Evolutionary conservation across 2,797 vertebrate species (phyloP).

Genomic region (Lepilemur septentrionalis): DNA sequence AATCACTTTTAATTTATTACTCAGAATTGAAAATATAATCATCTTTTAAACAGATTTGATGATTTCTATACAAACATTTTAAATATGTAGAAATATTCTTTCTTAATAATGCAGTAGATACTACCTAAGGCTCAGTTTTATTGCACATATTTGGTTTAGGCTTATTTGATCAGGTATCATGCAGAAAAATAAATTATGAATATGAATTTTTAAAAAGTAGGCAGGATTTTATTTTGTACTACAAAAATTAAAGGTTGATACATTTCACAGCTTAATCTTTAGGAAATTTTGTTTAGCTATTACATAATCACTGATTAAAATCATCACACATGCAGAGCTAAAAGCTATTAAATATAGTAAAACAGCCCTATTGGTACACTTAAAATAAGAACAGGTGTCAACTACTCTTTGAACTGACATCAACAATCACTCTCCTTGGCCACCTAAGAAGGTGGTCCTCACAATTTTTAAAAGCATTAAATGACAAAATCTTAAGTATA

Average conservation of each 20-base stretch:
- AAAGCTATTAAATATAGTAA: conserved; percentile 51
- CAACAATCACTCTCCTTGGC: background rate
- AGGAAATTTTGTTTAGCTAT: conserved; percentile 47
- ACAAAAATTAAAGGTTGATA: conserved; percentile 49
- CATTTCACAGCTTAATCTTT: conserved; percentile 61
- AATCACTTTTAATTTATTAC: conserved; percentile 56
- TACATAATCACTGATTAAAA: conserved; percentile 47
- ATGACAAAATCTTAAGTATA: conserved; percentile 42
- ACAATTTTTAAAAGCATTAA: conserved; percentile 42
- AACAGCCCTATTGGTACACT: conserved; percentile 49
- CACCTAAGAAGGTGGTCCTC: conserved; percentile 7
- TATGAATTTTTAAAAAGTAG: conserved; percentile 44
- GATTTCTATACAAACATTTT: conserved; percentile 45
- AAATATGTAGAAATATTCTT: conserved; percentile 64
- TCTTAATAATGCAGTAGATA: conserved; percentile 31
- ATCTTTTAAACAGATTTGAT: conserved; percentile 59
- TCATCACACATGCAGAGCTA: background rate
- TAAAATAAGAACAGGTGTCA: conserved; percentile 26
- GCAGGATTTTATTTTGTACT: conserved; percentile 22
- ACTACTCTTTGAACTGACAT: background rate
- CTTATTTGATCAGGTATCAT: conserved; percentile 53
- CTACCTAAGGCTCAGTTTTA: conserved; percentile 55
- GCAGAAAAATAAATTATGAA: conserved; percentile 67
- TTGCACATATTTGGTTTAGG: conserved; percentile 56
- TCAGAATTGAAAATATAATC: conserved; percentile 68